Conservation (phyloP, 2,888 invertebrate genomes). For the Caenorhabditis sp. region DNA sequence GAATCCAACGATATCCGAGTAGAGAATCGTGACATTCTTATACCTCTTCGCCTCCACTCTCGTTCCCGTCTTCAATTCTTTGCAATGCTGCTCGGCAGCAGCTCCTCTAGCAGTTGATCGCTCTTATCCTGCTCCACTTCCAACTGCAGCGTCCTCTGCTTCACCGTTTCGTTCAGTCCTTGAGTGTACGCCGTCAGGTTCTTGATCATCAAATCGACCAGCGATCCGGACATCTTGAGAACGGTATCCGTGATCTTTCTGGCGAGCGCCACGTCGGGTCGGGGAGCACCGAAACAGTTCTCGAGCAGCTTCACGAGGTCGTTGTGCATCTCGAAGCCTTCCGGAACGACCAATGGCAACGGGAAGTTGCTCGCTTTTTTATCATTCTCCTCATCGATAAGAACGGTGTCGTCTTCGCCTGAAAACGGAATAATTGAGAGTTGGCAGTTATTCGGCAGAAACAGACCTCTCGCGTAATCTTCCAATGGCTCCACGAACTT, state of each 20-base stretch:
- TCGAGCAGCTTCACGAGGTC: constrained; percentile 35
- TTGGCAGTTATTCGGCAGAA: background rate
- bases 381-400: constrained; percentile 70
- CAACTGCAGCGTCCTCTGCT: constrained; percentile 69
- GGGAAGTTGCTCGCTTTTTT: constrained; percentile 65
- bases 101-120: constrained; percentile 71
- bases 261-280: constrained; percentile 71
- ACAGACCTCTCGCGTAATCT: constrained; percentile 3
- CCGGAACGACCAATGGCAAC: constrained; percentile 19
- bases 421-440: background rate
- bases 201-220: constrained; percentile 77
- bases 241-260: constrained; percentile 77
- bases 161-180: constrained; percentile 70
- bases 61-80: constrained; percentile 70
- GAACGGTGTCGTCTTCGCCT: constrained; percentile 69
- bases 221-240: constrained; percentile 76
- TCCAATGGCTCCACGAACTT: constrained; percentile 50
- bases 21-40: constrained; percentile 73
- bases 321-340: constrained; percentile 47
- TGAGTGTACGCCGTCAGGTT: constrained; percentile 73
- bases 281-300: constrained; percentile 48
- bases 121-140: constrained; percentile 69
- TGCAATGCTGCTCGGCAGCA: constrained; percentile 73
- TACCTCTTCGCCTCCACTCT: constrained; percentile 68
- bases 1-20: constrained; percentile 78